Base-by-base conservation (phyloP, 2,888 invertebrate genomes). In the Gibbula magus region DNA sequence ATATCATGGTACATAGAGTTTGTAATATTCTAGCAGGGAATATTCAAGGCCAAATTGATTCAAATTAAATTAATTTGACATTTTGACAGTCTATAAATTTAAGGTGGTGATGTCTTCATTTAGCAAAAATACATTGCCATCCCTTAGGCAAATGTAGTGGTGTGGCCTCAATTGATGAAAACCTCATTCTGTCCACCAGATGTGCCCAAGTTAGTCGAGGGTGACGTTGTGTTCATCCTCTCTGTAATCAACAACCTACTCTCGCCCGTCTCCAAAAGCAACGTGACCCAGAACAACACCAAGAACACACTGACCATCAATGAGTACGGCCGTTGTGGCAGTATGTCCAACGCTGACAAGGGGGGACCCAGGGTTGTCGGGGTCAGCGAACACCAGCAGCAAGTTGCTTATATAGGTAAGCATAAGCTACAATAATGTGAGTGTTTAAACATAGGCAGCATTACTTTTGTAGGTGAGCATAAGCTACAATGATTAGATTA, bases 211-310 rank as follows among this genome's bases (percentile, higher is more conserved):
- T 95, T 99, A 91, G 95, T 97, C 78, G 96, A 96, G 89, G 95
- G 96, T 20, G 99, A 99, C 92, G 96, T 99, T 22, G 95, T 96
- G 84, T 99, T 97, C 93, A 95, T 98, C 77, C 94, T 99, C 83
- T 97, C 96, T 2, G 96, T 98, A 39, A 96, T 99, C 18, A 94
- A 99, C 45, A 96, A 96, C 92, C 96, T 98, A 13, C 95, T 99
- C 92, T 95, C 95, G 92, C 93, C 94, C 78, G 87, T 89, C 1
- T 81, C 85, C 32, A 86, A 87, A 54, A 79, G 83, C 13, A 85
- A 84, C 0, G 79, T 81, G n/a, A 83, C 83, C 18, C 84, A 79
- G 88, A 92, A 89, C 90, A 83, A 91, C 88, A 85, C 87, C 86
- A 85, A 91, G 89, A 90, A 89, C 81, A 88, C 86, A 76, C 86